Percentiles rank a stretch among this genome's conserved stretches.
Evolutionary conservation across 2,113 vertebrate genomes (phyloP).

Genomic region (Petrocephalus zakoni): DNA sequence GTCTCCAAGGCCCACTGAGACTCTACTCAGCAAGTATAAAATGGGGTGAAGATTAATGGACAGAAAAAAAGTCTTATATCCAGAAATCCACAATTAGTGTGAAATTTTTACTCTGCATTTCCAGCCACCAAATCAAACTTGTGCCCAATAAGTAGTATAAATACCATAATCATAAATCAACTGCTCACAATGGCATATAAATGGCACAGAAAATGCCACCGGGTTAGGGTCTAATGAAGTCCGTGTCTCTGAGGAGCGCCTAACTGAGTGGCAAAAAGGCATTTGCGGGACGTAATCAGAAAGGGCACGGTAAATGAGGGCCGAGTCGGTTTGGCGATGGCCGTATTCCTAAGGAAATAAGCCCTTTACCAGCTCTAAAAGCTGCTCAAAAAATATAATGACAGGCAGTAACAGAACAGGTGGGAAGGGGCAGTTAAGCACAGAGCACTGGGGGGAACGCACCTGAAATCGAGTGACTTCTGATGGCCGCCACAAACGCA

Average conservation of each 20-base stretch:
- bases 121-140: not conserved
- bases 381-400: not conserved
- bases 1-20: not conserved
- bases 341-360: not conserved
- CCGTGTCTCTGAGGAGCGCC: not conserved
- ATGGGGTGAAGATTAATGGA: not conserved
- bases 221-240: not conserved
- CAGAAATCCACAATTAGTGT: not conserved
- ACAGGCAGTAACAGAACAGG: not conserved
- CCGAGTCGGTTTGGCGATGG: not conserved
- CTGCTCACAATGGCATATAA: not conserved
- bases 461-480: conserved; percentile 60
- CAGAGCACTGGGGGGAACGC: not conserved
- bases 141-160: not conserved
- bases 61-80: not conserved
- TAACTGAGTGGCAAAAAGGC: not conserved
- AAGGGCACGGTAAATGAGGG: not conserved
- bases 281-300: not conserved
- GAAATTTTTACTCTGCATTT: not conserved
- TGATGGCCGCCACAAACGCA: conserved; percentile 47
- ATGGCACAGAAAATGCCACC: not conserved
- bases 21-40: not conserved
- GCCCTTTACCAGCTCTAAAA: not conserved
- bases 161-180: conserved; percentile 16
- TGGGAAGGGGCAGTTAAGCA: not conserved